Evolutionary conservation across 2,797 vertebrate species (phyloP).

Genomic region (Pseudocheirus occidentalis): DNA sequence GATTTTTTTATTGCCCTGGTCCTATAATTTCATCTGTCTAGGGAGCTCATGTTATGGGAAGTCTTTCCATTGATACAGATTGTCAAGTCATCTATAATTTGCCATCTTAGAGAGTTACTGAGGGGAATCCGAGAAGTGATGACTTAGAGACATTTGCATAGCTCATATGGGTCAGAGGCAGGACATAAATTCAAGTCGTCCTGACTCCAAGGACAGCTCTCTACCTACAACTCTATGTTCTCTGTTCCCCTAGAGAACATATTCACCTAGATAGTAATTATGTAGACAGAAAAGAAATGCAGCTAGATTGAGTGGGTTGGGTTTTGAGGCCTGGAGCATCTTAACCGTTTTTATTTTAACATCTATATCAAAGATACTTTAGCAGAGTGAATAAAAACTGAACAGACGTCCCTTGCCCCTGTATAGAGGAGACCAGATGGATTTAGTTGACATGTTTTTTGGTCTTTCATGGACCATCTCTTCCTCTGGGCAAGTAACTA

Average conservation of each 20-base stretch:
- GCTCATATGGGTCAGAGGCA: neutral
- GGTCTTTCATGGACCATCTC: neutral
- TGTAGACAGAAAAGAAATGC: neutral
- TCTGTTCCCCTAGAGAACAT: neutral
- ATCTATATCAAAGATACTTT: neutral
- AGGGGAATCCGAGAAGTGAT: neutral
- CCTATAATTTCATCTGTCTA: neutral
- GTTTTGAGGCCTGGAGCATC: neutral
- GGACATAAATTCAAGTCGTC: neutral
- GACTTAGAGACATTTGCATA: neutral
- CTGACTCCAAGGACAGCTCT: neutral
- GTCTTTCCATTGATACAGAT: neutral
- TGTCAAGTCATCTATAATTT: neutral
- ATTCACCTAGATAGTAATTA: neutral
- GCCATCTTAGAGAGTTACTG: neutral
- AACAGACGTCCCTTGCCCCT: neutral
- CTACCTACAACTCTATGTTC: neutral
- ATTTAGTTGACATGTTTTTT: neutral
- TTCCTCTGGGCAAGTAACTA: neutral
- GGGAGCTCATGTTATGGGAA: neutral
- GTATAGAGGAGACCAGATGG: neutral
- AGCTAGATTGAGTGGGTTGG: neutral
- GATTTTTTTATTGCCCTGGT: neutral
- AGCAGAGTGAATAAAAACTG: neutral
- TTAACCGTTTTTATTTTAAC: neutral